Percentiles rank a stretch among this genome's conserved stretches.
phyloP scores from a whole-genome alignment of 1,140 invertebrate genomes.

The Musca domestica region DNA sequence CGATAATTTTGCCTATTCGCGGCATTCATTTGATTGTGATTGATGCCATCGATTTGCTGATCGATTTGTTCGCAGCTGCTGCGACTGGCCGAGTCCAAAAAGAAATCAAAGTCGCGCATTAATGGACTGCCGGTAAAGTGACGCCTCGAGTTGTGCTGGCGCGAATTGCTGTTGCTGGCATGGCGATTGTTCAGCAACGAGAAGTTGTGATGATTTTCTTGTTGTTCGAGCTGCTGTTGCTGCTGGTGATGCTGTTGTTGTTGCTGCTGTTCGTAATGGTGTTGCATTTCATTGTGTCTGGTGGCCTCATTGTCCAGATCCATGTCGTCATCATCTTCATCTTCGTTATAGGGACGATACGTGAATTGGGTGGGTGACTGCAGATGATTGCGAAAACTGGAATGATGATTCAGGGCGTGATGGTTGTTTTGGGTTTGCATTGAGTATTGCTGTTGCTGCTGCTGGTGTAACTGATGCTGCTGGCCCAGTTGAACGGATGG shows the following conservation, averaged over 20 bases:
- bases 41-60: conserved; percentile 44
- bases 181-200: conserved; percentile 14
- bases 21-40: conserved; percentile 46
- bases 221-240: conserved; percentile 13
- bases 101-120: conserved; percentile 52
- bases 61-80: conserved; percentile 48
- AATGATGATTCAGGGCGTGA: neutral
- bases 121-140: conserved; percentile 47
- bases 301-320: conserved; percentile 2
- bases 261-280: conserved; percentile 4
- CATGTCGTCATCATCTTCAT: conserved; percentile 27
- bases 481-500: conserved; percentile 22
- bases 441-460: conserved; percentile 16
- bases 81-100: conserved; percentile 50
- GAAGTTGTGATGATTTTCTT: conserved; percentile 25
- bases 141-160: conserved; percentile 29
- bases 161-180: conserved; percentile 25
- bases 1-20: conserved; percentile 64
- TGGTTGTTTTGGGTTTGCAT: conserved; percentile 5
- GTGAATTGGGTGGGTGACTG: conserved; percentile 10
- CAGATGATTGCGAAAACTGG: conserved; percentile 10
- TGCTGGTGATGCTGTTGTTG: conserved; percentile 20
- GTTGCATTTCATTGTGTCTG: neutral
- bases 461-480: conserved; percentile 26
- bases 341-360: conserved; percentile 31